A percentile compares a stretch with the other conserved stretches of the same genome.
Evolutionary conservation across 1,140 invertebrate species (phyloP).

Genomic region (Euwallacea similis): DNA sequence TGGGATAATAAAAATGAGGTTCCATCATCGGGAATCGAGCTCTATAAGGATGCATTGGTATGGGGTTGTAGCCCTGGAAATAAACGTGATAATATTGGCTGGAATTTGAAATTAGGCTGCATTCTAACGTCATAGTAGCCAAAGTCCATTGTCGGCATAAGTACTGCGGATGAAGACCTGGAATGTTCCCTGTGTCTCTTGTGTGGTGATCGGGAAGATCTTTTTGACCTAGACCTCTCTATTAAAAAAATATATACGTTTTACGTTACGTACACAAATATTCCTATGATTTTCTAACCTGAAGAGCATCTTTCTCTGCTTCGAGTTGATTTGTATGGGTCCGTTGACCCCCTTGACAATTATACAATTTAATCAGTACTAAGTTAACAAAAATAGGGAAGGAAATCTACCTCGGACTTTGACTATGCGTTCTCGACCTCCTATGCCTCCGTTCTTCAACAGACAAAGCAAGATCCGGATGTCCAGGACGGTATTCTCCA

Average conservation of each 20-base stretch:
- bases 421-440: conserved; percentile 4
- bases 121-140: not conserved
- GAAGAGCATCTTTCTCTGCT: not conserved
- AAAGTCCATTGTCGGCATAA: not conserved
- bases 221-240: not conserved
- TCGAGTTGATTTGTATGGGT: not conserved
- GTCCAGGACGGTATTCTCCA: conserved; percentile 27
- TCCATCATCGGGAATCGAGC: conserved; percentile 1
- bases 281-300: not conserved
- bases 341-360: not conserved
- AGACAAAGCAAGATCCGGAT: conserved; percentile 25
- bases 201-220: not conserved
- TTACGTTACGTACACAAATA: not conserved
- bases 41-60: not conserved
- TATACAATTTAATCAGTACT: not conserved
- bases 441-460: not conserved
- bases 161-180: not conserved
- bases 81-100: not conserved
- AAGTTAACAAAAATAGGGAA: not conserved
- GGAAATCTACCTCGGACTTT: conserved; percentile 9
- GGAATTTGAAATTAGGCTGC: not conserved
- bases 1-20: not conserved
- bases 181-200: not conserved
- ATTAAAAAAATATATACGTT: not conserved
- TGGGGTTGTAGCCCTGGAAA: not conserved